These are phyloP conservation scores for Thryonomys swinderianus DNA, from an alignment of 2,113 vertebrate genomes.

Conservation along the genomic window DNA sequence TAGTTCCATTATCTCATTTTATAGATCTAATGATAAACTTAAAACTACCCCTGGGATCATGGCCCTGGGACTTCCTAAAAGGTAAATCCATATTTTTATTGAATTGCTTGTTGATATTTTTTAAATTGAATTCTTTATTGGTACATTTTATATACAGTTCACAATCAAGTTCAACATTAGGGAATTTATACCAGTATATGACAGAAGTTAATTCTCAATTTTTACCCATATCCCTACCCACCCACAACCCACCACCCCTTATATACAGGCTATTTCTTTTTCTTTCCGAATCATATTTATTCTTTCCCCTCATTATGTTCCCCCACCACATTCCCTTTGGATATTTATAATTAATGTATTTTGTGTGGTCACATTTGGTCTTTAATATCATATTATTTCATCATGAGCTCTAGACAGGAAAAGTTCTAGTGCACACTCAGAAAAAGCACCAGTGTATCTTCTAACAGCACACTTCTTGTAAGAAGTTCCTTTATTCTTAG, in stretches of 20 bases:
- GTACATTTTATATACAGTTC: no score
- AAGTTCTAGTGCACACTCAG: not conserved
- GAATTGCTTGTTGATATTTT: not conserved
- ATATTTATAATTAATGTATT: slow-evolving; percentile 12
- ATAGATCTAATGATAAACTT: not conserved
- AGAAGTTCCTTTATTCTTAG: not conserved
- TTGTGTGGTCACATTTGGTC: slow-evolving; percentile 3
- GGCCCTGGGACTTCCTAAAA: not conserved
- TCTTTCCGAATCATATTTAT: no score
- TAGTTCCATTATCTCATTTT: not conserved
- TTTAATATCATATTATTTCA: slow-evolving; percentile 33
- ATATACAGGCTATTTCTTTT: no score
- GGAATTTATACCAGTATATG: no score
- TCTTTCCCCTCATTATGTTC: no score
- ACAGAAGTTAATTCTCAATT: no score
- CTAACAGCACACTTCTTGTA: not conserved
- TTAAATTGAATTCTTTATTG: no score
- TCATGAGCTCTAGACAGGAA: not conserved
- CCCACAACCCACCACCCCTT: no score
- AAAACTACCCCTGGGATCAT: not conserved
- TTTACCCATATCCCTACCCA: no score
- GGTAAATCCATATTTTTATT: not conserved
- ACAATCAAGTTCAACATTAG: no score
- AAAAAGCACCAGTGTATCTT: not conserved
- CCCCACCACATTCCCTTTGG: no score